These are phyloP conservation scores for Hedya salicella DNA, from an alignment of 2,888 invertebrate genomes.

Conservation along the genomic window DNA sequence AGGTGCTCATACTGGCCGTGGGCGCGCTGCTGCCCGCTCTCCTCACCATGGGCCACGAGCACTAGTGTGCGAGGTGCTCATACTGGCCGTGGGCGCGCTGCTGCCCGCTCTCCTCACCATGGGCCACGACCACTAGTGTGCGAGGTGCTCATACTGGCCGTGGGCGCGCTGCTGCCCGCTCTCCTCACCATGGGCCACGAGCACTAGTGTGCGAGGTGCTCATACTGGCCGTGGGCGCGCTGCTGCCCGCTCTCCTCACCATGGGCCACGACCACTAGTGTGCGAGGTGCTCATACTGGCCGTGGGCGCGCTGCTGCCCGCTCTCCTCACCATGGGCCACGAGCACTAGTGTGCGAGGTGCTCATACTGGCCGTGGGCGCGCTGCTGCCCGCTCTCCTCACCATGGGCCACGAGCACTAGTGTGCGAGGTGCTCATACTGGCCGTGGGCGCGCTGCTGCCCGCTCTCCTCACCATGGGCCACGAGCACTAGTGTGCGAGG, in stretches of 20 bases:
- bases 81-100: constrained; percentile 94
- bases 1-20: constrained; percentile 92
- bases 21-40: constrained; percentile 95
- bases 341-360: constrained; percentile 92
- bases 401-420: constrained; percentile 94
- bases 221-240: constrained; percentile 93
- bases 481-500: constrained; percentile 91
- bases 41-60: constrained; percentile 96
- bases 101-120: constrained; percentile 95
- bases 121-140: constrained; percentile 91
- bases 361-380: constrained; percentile 94
- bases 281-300: constrained; percentile 93
- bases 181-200: constrained; percentile 96
- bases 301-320: constrained; percentile 94
- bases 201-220: constrained; percentile 91
- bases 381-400: constrained; percentile 94
- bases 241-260: constrained; percentile 95
- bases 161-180: constrained; percentile 95
- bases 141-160: constrained; percentile 93
- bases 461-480: constrained; percentile 94
- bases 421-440: constrained; percentile 92
- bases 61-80: constrained; percentile 91
- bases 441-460: constrained; percentile 96
- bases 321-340: constrained; percentile 96
- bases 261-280: constrained; percentile 93